Base-by-base conservation (phyloP, 1,140 invertebrate genomes). In the Scaptodrosophila lebanonensis region DNA sequence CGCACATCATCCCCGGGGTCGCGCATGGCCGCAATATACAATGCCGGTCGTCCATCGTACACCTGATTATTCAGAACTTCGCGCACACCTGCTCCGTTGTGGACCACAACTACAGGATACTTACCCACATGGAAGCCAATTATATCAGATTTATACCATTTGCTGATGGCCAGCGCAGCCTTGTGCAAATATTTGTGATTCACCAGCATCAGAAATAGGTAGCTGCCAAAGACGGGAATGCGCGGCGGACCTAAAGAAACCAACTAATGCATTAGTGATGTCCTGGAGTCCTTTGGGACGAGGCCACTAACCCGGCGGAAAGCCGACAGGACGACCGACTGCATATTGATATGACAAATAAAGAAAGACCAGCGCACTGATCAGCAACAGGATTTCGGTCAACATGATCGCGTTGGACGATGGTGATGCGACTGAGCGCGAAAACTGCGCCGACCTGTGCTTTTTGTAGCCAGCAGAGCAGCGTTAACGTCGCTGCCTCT, bases 91-190 rank as follows among this genome's bases (percentile, higher is more conserved):
- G 77, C 64, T 2, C 79, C 73, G 61, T 76, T 86, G 27, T 88
- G 88, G 3, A 84, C 87, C 0, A 89, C 70, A 1, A 87, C 63
- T 0, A 68, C 56, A 2, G 77, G 85, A 50, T 49, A 62, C 2
- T 52, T 7, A 1, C 89, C 89, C 1, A 89, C 15, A 39, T 87
- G 82, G 1, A 88, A 63, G 0, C 88, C 87, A 7, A 89, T 58
- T 11, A 89, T 68, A 39, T 88, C 87, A 2, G 88, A 88, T 32
- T 88, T 86, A 32, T 88, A 87, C 72, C 76, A 86, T 11, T 83
- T 64, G 17, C 72, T 73, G 1, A 86, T 50, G 2, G 43, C 48
- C 13, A 85, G 17, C 0, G 66, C 76, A 0, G 66, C 84, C 62
- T 86, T 85, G 50, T 86, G 85, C 2, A 86, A 38, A 29, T 71